Conservation (phyloP, 1,140 invertebrate genomes). For the Tribolium castaneum region DNA sequence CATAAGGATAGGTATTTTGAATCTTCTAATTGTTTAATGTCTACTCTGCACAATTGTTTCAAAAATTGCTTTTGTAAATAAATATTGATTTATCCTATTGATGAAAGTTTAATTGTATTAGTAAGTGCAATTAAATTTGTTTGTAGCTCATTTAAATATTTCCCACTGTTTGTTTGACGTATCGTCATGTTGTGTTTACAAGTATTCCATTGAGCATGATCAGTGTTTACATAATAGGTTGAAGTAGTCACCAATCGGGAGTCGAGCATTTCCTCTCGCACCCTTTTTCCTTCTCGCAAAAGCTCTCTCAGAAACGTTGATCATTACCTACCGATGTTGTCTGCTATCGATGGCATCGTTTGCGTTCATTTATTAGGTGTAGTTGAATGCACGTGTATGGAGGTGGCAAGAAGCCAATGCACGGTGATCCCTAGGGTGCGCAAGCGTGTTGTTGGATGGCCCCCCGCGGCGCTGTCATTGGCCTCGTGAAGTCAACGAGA, state of each 20-base stretch:
- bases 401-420: constrained; percentile 46
- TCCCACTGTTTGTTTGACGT: not conserved
- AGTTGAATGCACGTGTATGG: constrained; percentile 17
- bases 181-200: not conserved
- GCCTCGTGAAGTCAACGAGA: constrained; percentile 46
- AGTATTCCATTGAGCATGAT: not conserved
- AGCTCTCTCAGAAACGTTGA: not conserved
- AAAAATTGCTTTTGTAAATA: no score
- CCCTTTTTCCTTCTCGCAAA: not conserved
- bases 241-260: not conserved
- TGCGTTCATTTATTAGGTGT: not conserved
- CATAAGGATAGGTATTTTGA: no score
- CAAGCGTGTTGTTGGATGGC: constrained; percentile 38
- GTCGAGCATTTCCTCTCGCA: constrained; percentile 4
- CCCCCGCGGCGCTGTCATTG: constrained; percentile 49
- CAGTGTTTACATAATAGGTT: not conserved
- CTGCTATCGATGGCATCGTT: constrained; percentile 23
- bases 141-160: no score
- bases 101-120: no score
- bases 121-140: no score
- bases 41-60: no score
- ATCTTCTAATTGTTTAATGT: no score
- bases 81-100: no score
- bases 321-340: not conserved
- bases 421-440: constrained; percentile 42